Conservation (phyloP, 2,888 invertebrate genomes). For the Microctonus hyperodae region DNA sequence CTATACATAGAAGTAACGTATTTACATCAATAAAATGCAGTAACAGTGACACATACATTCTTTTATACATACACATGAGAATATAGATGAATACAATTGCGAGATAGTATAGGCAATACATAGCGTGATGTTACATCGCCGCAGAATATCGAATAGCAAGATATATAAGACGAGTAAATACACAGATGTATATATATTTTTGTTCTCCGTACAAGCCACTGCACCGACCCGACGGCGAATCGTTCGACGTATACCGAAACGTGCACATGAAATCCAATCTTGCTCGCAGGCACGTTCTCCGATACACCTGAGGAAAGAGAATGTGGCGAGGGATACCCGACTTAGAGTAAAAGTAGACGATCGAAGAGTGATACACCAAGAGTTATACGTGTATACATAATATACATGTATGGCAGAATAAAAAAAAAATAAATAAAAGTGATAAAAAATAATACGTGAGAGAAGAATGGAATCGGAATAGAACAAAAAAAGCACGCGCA, state of each 20-base stretch:
- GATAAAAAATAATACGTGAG: background rate
- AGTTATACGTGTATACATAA: background rate
- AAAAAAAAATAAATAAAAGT: too few species aligned
- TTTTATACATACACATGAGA: background rate
- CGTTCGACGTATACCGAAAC: conserved; percentile 24
- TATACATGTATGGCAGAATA: background rate
- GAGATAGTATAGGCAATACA: conserved; percentile 16
- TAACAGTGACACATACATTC: background rate
- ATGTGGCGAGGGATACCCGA: conserved; percentile 9
- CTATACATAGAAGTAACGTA: background rate
- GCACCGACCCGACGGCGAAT: conserved; percentile 17
- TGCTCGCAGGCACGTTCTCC: conserved; percentile 31
- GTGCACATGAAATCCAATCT: conserved; percentile 31
- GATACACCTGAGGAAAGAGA: conserved; percentile 31
- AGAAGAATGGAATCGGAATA: conserved; percentile 17
- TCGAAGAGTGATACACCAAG: conserved; percentile 5
- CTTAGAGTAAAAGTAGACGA: conserved; percentile 22
- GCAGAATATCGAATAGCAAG: conserved; percentile 14
- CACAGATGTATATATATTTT: too few species aligned
- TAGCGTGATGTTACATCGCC: conserved; percentile 17
- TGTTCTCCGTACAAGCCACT: conserved; percentile 6
- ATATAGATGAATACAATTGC: background rate
- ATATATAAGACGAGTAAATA: background rate
- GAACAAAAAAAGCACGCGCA: background rate
- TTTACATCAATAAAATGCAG: background rate